These are phyloP conservation scores for Tragelaphus scriptus DNA, from an alignment of 2,113 vertebrate genomes.

Conservation along the genomic window DNA sequence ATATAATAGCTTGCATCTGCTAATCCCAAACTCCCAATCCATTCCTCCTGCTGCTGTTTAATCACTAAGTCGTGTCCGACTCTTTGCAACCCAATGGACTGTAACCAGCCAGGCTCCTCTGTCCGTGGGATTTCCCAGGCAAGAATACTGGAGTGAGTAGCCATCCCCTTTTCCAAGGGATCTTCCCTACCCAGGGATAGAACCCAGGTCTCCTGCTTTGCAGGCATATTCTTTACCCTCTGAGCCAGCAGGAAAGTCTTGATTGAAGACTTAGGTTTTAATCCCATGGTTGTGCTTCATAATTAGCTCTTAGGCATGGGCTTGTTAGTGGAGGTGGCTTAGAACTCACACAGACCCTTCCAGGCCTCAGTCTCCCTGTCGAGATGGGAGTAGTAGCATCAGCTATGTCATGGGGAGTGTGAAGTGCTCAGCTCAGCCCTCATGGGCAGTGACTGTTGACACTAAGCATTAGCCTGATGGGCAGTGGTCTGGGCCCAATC, in stretches of 20 bases:
- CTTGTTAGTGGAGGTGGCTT: background rate
- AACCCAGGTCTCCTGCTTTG: background rate
- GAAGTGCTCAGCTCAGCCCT: background rate
- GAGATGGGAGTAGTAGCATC: background rate
- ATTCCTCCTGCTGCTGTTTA: background rate
- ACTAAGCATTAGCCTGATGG: background rate
- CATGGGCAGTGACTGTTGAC: background rate
- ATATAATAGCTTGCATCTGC: background rate
- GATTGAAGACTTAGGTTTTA: background rate
- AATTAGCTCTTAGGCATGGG: background rate
- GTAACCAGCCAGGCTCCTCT: background rate
- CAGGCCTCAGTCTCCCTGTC: background rate
- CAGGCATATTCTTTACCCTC: background rate
- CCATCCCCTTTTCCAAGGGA: background rate
- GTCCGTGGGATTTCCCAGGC: background rate
- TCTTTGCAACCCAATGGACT: background rate
- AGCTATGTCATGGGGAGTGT: background rate
- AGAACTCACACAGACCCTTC: background rate
- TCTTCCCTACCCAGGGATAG: background rate
- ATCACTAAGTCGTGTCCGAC: no score
- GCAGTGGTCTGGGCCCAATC: background rate
- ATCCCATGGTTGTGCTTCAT: background rate
- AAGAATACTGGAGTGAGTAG: background rate
- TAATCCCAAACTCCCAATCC: background rate
- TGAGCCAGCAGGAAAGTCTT: background rate